Evolutionary conservation across 53 echinoderm and acorn worm genomes (phyloP), one percentile per base, ranked within the genome.

Genomic region (Holothuria leucospilota): DNA sequence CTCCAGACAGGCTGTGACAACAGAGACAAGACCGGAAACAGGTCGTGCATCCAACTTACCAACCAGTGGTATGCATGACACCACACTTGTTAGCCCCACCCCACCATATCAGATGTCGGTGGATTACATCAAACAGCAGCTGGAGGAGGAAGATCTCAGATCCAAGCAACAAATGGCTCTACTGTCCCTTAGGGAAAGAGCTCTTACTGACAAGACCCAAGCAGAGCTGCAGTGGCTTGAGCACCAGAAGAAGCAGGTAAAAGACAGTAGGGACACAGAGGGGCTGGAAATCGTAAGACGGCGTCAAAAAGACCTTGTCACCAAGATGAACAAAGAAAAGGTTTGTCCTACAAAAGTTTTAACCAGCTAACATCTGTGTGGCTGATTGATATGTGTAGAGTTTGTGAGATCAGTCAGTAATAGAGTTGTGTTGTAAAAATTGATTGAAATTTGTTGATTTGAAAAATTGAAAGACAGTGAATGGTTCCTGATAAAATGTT

Each of bases 181-280:
- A 38, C 81, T 96, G 74, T 91, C 87, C 61, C 84, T 96, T 20
- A 78, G 97, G 41, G 97, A 96, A 86, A 96, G 91, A 74, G 95
- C 95, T 8, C 78, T 96, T 66, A 72, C 85, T 34, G 97, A 96
- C 46, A 94, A 95, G 89, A 93, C 97, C 58, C 91, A 91, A 63
- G 96, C 94, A 56, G 93, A 96, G 79, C 83, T 96, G 88, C 91
- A 95, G 86, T 96, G 94, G 94, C 74, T 96, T 51, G 97, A 96
- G 68, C 94, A 96, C 72, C 91, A 96, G 90, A 96, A 95, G 81
- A 78, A 84, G 18, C 63, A 89, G 28, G 84, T 84, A 74, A 92
- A 90, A 78, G 94, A 91, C 85, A 93, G 85, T 14, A 87, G 90
- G 2, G 93, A 93, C 39, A 69, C 88, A 12, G 94, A 91, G 39